phyloP scores from a whole-genome alignment of 2,797 vertebrate genomes.

The Chrysocyon brachyurus region DNA sequence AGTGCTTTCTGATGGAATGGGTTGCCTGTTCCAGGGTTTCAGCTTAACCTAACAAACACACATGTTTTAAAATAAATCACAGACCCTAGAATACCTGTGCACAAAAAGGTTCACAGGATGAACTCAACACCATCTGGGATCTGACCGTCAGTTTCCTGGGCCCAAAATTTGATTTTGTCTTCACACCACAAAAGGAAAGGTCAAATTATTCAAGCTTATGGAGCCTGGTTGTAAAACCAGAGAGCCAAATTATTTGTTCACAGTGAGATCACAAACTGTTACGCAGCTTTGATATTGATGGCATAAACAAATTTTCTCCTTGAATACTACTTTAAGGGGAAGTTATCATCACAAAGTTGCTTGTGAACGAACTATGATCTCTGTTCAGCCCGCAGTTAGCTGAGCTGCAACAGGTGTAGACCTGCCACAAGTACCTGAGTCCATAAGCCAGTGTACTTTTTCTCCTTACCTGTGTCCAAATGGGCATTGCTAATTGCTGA shows the following conservation, averaged over 20 bases:
- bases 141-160: neutral
- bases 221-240: neutral
- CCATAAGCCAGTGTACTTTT: neutral
- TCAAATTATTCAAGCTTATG: neutral
- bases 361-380: neutral
- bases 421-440: neutral
- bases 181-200: neutral
- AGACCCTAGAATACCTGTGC: neutral
- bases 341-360: neutral
- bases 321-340: neutral
- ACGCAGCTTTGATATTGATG: neutral
- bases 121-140: neutral
- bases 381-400: neutral
- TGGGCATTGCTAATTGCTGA: neutral
- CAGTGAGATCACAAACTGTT: neutral
- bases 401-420: neutral
- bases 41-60: neutral
- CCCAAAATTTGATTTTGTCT: neutral
- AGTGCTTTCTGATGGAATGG: too few relatives aligned
- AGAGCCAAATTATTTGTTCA: neutral
- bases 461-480: neutral
- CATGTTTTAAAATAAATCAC: neutral
- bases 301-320: constrained; percentile 30
- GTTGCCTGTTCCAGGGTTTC: neutral
- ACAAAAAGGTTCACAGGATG: neutral